Evolutionary conservation across 2,888 invertebrate species (phyloP).

Genomic region (Pandemis cinnamomeana): DNA sequence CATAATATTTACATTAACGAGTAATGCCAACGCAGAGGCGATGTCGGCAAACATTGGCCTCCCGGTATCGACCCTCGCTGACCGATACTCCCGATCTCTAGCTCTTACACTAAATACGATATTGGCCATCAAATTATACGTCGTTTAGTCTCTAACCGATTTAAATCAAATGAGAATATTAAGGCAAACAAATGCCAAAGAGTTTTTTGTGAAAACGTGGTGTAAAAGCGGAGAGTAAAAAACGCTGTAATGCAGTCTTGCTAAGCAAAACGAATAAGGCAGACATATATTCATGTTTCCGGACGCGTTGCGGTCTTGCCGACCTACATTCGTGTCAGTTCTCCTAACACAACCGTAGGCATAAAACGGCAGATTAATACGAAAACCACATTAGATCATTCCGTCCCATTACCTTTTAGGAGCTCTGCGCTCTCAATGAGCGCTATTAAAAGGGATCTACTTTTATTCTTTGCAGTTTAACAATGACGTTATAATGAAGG

Average conservation of each 20-base stretch:
- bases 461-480: slow-evolving; percentile 9
- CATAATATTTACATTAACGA: slow-evolving; percentile 63
- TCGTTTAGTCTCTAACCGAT: not conserved
- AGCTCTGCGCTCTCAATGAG: slow-evolving; percentile 15
- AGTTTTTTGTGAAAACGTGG: not conserved
- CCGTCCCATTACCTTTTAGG: slow-evolving; percentile 25
- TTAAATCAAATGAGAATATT: not conserved
- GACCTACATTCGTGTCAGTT: slow-evolving; percentile 48
- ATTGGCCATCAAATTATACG: slow-evolving; percentile 4
- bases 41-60: slow-evolving; percentile 44
- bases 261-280: slow-evolving; percentile 27
- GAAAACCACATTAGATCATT: slow-evolving; percentile 36
- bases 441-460: slow-evolving; percentile 17
- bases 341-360: slow-evolving; percentile 42
- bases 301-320: slow-evolving; percentile 48
- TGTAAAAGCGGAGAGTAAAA: slow-evolving; percentile 24
- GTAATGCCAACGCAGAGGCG: slow-evolving; percentile 50
- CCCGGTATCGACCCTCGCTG: slow-evolving; percentile 24
- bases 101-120: slow-evolving; percentile 6
- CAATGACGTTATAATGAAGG: slow-evolving; percentile 3
- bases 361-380: slow-evolving; percentile 33
- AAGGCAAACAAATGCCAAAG: not conserved
- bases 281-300: slow-evolving; percentile 44
- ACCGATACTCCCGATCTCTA: slow-evolving; percentile 22
- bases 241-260: slow-evolving; percentile 41